These are phyloP conservation scores for Clarias platycephalus DNA, from an alignment of 2,797 vertebrate species.

Conservation along the genomic window DNA sequence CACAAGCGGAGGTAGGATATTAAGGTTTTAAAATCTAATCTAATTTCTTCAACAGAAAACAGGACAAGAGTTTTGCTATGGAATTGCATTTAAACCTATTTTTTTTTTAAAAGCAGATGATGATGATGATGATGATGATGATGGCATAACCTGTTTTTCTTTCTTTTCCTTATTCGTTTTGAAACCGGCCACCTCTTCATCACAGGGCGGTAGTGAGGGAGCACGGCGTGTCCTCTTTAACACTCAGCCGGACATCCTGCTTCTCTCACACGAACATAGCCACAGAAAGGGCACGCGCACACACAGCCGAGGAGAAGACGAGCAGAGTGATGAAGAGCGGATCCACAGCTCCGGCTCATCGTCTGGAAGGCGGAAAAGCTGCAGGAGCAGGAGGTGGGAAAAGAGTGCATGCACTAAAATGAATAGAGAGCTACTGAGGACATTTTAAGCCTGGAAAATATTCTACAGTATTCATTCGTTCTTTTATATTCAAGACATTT, in stretches of 20 bases:
- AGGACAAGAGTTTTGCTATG: too few species aligned
- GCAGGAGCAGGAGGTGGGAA: constrained; percentile 47
- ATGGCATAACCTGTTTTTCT: too few species aligned
- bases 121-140: too few species aligned
- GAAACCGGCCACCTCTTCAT: neutral
- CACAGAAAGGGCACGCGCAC: neutral
- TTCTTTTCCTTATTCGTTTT: neutral
- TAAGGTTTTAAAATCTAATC: neutral
- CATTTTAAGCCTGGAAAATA: neutral
- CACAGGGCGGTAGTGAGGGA: constrained; percentile 42
- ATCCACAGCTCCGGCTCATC: constrained; percentile 40
- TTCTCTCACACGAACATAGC: constrained; percentile 59
- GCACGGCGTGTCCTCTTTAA: constrained; percentile 73
- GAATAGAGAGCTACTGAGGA: too few species aligned
- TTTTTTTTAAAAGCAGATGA: too few species aligned
- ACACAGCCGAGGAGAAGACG: neutral
- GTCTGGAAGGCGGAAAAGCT: constrained; percentile 61
- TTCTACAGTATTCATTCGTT: neutral
- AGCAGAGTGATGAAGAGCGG: constrained; percentile 53
- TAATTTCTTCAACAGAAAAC: neutral
- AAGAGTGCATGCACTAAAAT: neutral
- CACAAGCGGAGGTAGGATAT: constrained; percentile 64
- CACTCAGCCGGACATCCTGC: constrained; percentile 73
- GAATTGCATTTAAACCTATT: too few species aligned
- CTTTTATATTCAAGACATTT: neutral